A percentile compares a stretch with the other conserved stretches of the same genome.
Evolutionary conservation across 2,113 vertebrate species (phyloP).

Genomic region (Scopus umbretta): DNA sequence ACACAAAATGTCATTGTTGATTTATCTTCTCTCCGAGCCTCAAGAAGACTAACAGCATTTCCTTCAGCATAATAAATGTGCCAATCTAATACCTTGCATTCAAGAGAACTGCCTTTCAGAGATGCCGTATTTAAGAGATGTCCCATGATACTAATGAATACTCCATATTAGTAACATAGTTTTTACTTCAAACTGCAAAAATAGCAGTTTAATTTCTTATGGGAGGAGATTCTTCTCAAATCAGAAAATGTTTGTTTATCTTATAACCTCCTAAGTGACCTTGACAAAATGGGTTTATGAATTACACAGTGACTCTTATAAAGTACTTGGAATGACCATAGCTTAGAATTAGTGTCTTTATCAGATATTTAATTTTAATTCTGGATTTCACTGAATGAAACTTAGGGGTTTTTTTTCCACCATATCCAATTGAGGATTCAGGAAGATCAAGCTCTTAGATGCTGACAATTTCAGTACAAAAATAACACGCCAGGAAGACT

Average conservation of each 20-base stretch:
- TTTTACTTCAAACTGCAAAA: neutral
- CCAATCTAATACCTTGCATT: neutral
- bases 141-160: neutral
- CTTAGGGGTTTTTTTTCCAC: neutral
- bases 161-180: neutral
- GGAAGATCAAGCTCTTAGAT: neutral
- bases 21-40: neutral
- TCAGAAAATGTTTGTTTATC: neutral
- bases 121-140: neutral
- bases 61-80: neutral
- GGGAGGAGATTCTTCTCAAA: neutral
- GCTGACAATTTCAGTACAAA: neutral
- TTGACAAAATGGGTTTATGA: neutral
- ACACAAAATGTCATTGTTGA: neutral
- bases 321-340: neutral
- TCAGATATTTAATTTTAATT: neutral
- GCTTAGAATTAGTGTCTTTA: neutral
- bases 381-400: neutral
- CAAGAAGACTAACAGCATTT: neutral
- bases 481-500: neutral
- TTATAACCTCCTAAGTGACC: neutral
- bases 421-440: neutral
- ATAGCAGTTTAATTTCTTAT: neutral
- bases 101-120: neutral
- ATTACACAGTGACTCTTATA: neutral